Base-by-base conservation (phyloP, 2,888 invertebrate species). In the Tenthredo scrophulariae region DNA sequence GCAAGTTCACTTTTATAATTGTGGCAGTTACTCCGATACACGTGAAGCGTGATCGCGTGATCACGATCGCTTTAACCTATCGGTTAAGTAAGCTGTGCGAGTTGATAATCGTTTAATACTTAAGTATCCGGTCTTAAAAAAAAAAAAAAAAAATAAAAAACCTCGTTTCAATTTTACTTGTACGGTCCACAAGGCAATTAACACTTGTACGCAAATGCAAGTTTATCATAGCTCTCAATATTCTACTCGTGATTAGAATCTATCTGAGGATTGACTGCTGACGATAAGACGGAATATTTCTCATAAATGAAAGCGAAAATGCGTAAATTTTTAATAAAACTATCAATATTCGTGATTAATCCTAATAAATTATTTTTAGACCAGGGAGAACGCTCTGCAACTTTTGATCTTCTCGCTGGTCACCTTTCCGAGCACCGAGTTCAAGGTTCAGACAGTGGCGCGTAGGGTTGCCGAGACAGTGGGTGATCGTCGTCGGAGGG, bases 351-450 rank as follows among this genome's bases (percentile, higher is more conserved):
- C 7, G 2, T 9, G 18, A 43, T 13, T 74, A 43, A 43, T 43
- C 5, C n/a, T 5, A 13, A 22, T 1, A 13, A 22, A 22, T n/a
- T 43, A 43, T 67, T 67, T 90, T 4, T 92, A 96, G 94, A 95
- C 96, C 86, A 94, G 97, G 85, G 97, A 97, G 92, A 97, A 97
- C 90, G 95, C 96, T 0, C 91, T 97, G 10, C 97, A 97, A 92
- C 95, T 97, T 89, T 94, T 97, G 79, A 97, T 97, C 90, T 96
- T 96, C 87, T 96, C 97, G 10, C 93, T 97, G 88, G 95, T 97
- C 91, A 96, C 97, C 46, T 97, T 97, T 91, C 97, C 97, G 2
- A 96, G 97, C 89, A 96, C 96, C 80, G 97, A 97, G 88, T 92
- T 92, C 86, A 91, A 91, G 87, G 90, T 91, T 29, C 90, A 92